These are phyloP conservation scores for Onychomys leucogaster DNA, from an alignment of 2,797 vertebrate genomes.

Conservation along the genomic window DNA sequence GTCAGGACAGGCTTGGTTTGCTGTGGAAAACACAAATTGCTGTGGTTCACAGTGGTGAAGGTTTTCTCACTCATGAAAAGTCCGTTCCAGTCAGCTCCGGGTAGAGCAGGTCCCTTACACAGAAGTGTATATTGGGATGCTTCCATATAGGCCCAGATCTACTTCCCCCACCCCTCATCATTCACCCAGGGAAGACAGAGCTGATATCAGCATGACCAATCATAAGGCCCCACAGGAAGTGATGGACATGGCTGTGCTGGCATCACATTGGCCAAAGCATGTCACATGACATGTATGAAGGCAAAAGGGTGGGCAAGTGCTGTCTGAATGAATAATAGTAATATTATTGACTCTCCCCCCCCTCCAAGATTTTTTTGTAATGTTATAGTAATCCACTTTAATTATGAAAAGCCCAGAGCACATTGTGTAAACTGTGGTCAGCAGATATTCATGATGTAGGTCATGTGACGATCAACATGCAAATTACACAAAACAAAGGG, in stretches of 20 bases:
- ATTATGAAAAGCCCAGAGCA: background rate
- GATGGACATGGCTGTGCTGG: fast-evolving
- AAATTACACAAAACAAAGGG: background rate
- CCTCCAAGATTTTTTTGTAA: background rate
- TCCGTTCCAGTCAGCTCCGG: fast-evolving
- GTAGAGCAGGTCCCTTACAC: background rate
- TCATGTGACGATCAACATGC: background rate
- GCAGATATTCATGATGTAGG: background rate
- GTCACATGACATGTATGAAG: background rate
- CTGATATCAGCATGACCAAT: fast-evolving
- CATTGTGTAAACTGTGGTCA: background rate
- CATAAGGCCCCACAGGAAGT: background rate
- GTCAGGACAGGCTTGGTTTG: fast-evolving
- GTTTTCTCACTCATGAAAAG: background rate
- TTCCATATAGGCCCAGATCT: fast-evolving
- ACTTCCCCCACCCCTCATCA: background rate
- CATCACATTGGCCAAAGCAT: background rate
- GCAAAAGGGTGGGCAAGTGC: background rate
- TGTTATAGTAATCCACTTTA: background rate
- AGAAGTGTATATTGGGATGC: fast-evolving
- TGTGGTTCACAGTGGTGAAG: background rate
- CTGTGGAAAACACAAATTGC: background rate
- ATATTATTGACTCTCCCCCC: background rate
- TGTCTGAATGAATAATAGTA: background rate
- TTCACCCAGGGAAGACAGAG: too few relatives aligned